These are phyloP conservation scores for Drosophila ercepeae DNA, from an alignment of 1,140 invertebrate species.

Conservation along the genomic window DNA sequence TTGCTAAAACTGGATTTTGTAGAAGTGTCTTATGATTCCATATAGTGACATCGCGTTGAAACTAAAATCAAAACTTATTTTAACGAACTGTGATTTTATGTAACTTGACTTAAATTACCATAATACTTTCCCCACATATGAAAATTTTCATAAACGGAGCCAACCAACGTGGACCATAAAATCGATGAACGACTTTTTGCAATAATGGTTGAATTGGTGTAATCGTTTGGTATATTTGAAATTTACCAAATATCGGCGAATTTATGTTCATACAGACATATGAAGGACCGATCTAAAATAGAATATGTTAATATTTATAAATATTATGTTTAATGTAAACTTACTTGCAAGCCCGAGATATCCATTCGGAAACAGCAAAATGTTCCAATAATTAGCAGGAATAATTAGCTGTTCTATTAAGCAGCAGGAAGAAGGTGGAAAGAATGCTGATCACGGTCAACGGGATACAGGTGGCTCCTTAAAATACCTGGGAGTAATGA, in stretches of 20 bases:
- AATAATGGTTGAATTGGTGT: conserved; percentile 91
- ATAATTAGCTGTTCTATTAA: no score
- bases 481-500: no score
- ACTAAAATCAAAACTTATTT: conserved; percentile 84
- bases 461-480: no score
- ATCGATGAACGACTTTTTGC: conserved; percentile 91
- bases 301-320: not conserved
- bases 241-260: conserved; percentile 86
- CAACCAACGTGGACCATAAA: conserved; percentile 87
- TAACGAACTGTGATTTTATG: not conserved
- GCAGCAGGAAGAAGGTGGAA: no score
- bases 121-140: conserved; percentile 89
- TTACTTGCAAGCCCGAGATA: conserved; percentile 63
- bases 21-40: conserved; percentile 95
- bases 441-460: no score
- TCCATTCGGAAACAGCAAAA: conserved; percentile 59
- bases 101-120: conserved; percentile 85
- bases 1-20: conserved; percentile 89
- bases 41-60: conserved; percentile 93
- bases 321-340: not conserved
- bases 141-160: conserved; percentile 88
- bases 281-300: conserved; percentile 90
- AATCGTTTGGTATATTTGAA: conserved; percentile 91
- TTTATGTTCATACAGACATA: conserved; percentile 89
- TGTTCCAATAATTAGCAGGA: conserved; percentile 49